A percentile compares a stretch with the other conserved stretches of the same genome.
These are phyloP conservation scores for Luperina testacea DNA, from an alignment of 2,888 invertebrate species.

Conservation along the genomic window DNA sequence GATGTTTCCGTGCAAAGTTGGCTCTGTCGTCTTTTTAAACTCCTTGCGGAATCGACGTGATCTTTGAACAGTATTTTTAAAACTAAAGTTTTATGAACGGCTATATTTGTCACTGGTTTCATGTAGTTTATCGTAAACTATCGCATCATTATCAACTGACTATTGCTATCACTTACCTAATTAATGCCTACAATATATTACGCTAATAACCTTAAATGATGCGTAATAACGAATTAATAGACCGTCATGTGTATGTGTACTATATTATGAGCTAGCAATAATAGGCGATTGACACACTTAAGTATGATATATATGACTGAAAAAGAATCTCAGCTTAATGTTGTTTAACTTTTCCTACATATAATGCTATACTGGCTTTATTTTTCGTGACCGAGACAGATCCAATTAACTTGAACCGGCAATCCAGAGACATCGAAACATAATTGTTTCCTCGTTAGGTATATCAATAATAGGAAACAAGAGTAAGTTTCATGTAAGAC, in stretches of 20 bases:
- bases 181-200: constrained; percentile 13
- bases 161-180: constrained; percentile 14
- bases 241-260: constrained; percentile 8
- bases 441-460: constrained; percentile 45
- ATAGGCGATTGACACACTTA: constrained; percentile 14
- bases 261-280: constrained; percentile 7
- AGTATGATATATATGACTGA: neutral
- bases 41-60: constrained; percentile 75
- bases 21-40: constrained; percentile 79
- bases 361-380: neutral
- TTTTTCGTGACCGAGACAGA: constrained; percentile 4
- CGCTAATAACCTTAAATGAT: constrained; percentile 31
- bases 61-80: constrained; percentile 76
- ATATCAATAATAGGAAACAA: constrained; percentile 59
- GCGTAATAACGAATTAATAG: constrained; percentile 42
- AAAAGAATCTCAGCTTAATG: neutral
- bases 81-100: constrained; percentile 61
- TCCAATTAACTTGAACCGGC: constrained; percentile 3
- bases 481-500: constrained; percentile 54
- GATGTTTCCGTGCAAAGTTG: constrained; percentile 85
- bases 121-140: constrained; percentile 1
- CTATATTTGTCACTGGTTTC: constrained; percentile 24
- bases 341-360: neutral
- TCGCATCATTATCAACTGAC: neutral
- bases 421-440: constrained; percentile 21